These are phyloP conservation scores for Rhagium mordax DNA, from an alignment of 2,888 invertebrate genomes.

Conservation along the genomic window DNA sequence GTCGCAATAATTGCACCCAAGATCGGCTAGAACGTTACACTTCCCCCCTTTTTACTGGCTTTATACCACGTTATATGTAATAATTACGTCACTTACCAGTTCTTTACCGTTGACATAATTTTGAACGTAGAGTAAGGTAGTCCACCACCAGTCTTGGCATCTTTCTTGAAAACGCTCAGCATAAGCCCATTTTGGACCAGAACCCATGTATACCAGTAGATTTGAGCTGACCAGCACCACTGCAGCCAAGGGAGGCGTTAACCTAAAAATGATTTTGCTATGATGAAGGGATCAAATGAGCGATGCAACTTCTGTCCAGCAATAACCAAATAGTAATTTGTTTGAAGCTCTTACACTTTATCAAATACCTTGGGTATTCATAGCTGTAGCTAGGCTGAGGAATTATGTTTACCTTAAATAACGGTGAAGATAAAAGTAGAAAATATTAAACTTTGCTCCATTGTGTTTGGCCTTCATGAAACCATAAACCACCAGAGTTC, in stretches of 20 bases:
- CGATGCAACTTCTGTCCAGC: too few relatives aligned
- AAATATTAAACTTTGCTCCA: conserved; percentile 46
- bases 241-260: conserved; percentile 71
- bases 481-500: conserved; percentile 48
- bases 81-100: too few relatives aligned
- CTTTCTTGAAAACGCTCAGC: conserved; percentile 46
- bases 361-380: too few relatives aligned
- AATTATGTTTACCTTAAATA: conserved; percentile 45
- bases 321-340: too few relatives aligned
- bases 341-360: too few relatives aligned
- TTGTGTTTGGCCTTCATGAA: conserved; percentile 45
- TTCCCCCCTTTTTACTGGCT: too few relatives aligned
- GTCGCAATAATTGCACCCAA: too few relatives aligned
- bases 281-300: too few relatives aligned
- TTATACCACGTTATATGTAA: too few relatives aligned
- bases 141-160: conserved; percentile 61
- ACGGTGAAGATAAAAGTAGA: conserved; percentile 26
- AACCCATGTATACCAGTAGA: conserved; percentile 69
- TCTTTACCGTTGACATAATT: conserved; percentile 54
- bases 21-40: too few relatives aligned
- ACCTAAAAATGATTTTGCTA: too few relatives aligned
- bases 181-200: conserved; percentile 71
- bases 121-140: conserved; percentile 58
- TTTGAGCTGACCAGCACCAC: conserved; percentile 69
- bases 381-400: too few relatives aligned